Conservation (phyloP, 2,113 vertebrate species). For the Pterophyllum scalare region DNA sequence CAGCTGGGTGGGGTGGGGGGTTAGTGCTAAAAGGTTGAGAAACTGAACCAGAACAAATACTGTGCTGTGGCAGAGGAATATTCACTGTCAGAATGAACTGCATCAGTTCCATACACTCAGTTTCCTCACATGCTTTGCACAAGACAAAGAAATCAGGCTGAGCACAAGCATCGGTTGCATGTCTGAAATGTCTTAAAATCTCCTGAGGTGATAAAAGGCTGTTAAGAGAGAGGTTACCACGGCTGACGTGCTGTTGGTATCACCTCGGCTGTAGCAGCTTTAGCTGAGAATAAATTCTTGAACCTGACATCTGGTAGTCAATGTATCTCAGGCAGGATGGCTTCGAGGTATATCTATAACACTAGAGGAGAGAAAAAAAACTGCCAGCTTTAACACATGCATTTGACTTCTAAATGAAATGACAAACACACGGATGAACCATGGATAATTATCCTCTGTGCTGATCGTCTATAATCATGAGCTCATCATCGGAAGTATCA, state of each 20-base stretch:
- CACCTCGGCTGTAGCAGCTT: background rate
- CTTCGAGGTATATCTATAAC: conserved; percentile 20
- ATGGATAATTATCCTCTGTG: too few species aligned
- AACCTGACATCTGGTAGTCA: background rate
- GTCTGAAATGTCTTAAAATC: background rate
- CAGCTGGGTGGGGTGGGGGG: background rate
- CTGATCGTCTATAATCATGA: too few species aligned
- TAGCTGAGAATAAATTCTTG: conserved; percentile 23
- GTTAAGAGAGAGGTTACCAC: conserved; percentile 12
- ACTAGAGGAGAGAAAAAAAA: background rate
- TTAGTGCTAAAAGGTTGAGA: conserved; percentile 10
- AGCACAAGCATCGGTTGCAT: conserved; percentile 3
- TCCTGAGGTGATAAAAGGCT: background rate
- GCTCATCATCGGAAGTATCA: too few species aligned
- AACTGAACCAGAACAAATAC: conserved; percentile 12
- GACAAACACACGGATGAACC: too few species aligned
- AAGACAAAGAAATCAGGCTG: conserved; percentile 19
- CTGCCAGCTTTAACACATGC: background rate
- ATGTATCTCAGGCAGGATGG: background rate
- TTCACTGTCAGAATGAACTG: background rate
- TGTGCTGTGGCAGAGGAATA: conserved; percentile 2
- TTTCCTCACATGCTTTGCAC: conserved; percentile 9
- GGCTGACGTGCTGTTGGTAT: conserved; percentile 9
- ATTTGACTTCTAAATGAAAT: too few species aligned
- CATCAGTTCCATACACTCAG: background rate